These are phyloP conservation scores for Drosophila willistoni DNA, from an alignment of 1,140 invertebrate species.

Conservation along the genomic window DNA sequence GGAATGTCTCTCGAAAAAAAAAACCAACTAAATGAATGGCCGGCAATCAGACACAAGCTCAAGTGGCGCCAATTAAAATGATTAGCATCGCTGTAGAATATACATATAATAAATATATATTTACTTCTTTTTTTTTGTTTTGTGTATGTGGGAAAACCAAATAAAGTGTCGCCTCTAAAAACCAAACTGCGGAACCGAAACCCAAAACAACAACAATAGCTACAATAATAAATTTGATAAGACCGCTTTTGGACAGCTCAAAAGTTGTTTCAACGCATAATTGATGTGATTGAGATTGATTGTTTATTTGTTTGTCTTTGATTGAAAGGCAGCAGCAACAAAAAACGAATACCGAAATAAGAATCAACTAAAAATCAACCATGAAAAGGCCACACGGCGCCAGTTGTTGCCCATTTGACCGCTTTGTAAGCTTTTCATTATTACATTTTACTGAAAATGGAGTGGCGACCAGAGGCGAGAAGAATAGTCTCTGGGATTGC, in stretches of 20 bases:
- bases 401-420: slow-evolving; percentile 60
- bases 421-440: slow-evolving; percentile 69
- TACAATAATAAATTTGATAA: slow-evolving; percentile 52
- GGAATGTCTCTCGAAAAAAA: slow-evolving; percentile 43
- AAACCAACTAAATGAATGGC: slow-evolving; percentile 56
- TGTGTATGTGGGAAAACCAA: slow-evolving; percentile 11
- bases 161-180: slow-evolving; percentile 34
- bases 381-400: slow-evolving; percentile 26
- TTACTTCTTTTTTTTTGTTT: not conserved
- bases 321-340: slow-evolving; percentile 40
- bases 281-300: slow-evolving; percentile 81
- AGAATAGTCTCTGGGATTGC: not conserved
- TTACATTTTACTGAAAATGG: slow-evolving; percentile 55
- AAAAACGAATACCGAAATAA: slow-evolving; percentile 6
- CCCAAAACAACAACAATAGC: slow-evolving; percentile 21
- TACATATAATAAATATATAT: slow-evolving; percentile 30
- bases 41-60: slow-evolving; percentile 63
- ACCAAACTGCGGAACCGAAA: not conserved
- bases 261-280: slow-evolving; percentile 72
- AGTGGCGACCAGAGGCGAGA: not conserved
- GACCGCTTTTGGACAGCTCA: slow-evolving; percentile 50
- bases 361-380: slow-evolving; percentile 52
- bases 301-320: slow-evolving; percentile 70
- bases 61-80: slow-evolving; percentile 79
- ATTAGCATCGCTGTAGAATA: slow-evolving; percentile 71